Evolutionary conservation across 2,888 invertebrate genomes (phyloP).

Genomic region (Trissolcus japonicus): DNA sequence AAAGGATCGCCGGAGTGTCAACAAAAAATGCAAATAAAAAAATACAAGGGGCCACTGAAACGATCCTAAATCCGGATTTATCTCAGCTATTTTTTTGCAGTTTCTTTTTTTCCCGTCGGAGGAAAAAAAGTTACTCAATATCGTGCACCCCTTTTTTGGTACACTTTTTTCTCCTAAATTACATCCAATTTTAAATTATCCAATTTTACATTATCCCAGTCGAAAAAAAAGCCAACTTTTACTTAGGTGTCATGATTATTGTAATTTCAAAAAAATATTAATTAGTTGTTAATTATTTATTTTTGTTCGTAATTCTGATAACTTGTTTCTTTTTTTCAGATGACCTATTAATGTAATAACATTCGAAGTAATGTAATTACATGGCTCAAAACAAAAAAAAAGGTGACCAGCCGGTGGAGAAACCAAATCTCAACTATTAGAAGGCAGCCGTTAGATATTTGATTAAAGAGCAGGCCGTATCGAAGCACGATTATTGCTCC

Average conservation of each 20-base stretch:
- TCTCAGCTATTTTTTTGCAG: not conserved
- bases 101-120: not conserved
- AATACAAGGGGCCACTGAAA: not conserved
- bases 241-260: no score
- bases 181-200: no score
- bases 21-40: conserved; percentile 23
- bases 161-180: not conserved
- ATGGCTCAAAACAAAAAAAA: conserved; percentile 40
- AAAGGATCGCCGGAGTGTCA: conserved; percentile 14
- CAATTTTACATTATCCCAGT: no score
- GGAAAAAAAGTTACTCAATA: not conserved
- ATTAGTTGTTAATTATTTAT: no score
- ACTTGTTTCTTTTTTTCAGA: not conserved
- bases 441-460: conserved; percentile 52
- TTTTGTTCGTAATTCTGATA: no score
- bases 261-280: not conserved
- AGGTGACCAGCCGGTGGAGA: conserved; percentile 36
- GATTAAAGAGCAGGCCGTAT: conserved; percentile 56
- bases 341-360: not conserved
- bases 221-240: no score
- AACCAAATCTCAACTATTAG: conserved; percentile 57
- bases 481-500: conserved; percentile 53
- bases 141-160: not conserved
- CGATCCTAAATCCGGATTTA: not conserved
- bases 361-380: conserved; percentile 57